These are phyloP conservation scores for Pristionchus exspectatus DNA, from an alignment of 2,888 invertebrate species.

Conservation along the genomic window DNA sequence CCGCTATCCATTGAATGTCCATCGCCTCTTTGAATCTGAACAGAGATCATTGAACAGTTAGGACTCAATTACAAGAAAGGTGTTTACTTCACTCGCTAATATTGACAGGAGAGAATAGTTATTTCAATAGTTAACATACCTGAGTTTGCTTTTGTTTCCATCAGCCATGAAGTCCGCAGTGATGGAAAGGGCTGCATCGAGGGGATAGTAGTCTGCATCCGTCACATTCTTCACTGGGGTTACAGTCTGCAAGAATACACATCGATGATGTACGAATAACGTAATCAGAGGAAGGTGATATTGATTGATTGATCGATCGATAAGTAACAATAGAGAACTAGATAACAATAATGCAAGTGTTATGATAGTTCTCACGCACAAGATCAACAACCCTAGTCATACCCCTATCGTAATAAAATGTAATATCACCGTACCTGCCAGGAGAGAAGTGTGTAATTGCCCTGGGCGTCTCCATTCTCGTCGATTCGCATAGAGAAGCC, in stretches of 20 bases:
- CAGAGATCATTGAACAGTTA: background rate
- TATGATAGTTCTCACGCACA: too few species aligned
- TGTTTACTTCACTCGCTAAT: too few species aligned
- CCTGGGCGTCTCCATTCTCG: conserved; percentile 91
- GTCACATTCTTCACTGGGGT: conserved; percentile 50
- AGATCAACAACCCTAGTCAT: too few species aligned
- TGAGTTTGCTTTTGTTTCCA: conserved; percentile 59
- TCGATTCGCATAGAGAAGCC: conserved; percentile 94
- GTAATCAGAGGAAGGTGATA: too few species aligned
- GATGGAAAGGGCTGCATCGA: conserved; percentile 71
- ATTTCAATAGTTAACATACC: background rate
- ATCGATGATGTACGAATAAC: too few species aligned
- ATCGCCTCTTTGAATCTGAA: conserved; percentile 58
- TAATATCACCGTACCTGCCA: conserved; percentile 81
- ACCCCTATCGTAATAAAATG: background rate
- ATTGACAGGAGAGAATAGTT: background rate
- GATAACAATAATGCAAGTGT: too few species aligned
- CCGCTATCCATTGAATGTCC: conserved; percentile 77
- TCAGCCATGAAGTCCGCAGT: conserved; percentile 74
- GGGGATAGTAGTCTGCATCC: conserved; percentile 73
- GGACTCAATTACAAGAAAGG: background rate
- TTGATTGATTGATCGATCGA: background rate
- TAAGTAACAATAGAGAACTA: background rate
- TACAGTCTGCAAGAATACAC: background rate
- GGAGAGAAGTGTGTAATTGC: conserved; percentile 91